phyloP scores from a whole-genome alignment of 1,140 invertebrate genomes.

The Trichomalopsis sarcophagae region DNA sequence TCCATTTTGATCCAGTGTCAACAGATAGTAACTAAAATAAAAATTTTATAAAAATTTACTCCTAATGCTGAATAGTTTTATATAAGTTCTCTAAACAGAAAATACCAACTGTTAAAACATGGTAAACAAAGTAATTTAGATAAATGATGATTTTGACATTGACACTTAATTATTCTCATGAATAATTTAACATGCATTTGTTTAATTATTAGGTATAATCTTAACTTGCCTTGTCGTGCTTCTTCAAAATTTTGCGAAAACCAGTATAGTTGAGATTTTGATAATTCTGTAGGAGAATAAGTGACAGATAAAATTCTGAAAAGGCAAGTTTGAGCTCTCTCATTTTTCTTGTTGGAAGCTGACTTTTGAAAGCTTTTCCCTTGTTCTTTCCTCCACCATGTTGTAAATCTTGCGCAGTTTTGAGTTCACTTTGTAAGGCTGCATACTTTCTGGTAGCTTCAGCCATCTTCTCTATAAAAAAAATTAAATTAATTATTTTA shows the following conservation, averaged over 20 bases:
- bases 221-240: constrained; percentile 95
- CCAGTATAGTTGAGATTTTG: constrained; percentile 99
- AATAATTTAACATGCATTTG: neutral
- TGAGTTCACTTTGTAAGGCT: constrained; percentile 91
- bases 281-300: constrained; percentile 94
- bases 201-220: neutral
- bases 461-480: constrained; percentile 91
- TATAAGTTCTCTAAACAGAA: too few species aligned
- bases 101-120: too few species aligned
- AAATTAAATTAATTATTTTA: constrained; percentile 14
- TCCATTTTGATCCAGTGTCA: constrained; percentile 90
- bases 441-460: constrained; percentile 97
- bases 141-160: neutral
- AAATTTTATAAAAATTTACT: neutral
- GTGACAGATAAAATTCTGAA: constrained; percentile 98
- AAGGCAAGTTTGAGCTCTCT: constrained; percentile 98
- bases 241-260: constrained; percentile 99
- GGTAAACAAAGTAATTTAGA: neutral
- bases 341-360: constrained; percentile 85
- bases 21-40: constrained; percentile 80
- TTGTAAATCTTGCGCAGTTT: constrained; percentile 83
- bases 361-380: constrained; percentile 76
- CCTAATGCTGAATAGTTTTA: too few species aligned
- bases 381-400: constrained; percentile 73
- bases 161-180: neutral